Percentiles rank a stretch among this genome's conserved stretches.
Conservation (phyloP, 1,140 invertebrate genomes). For the Diabrotica undecimpunctata region DNA sequence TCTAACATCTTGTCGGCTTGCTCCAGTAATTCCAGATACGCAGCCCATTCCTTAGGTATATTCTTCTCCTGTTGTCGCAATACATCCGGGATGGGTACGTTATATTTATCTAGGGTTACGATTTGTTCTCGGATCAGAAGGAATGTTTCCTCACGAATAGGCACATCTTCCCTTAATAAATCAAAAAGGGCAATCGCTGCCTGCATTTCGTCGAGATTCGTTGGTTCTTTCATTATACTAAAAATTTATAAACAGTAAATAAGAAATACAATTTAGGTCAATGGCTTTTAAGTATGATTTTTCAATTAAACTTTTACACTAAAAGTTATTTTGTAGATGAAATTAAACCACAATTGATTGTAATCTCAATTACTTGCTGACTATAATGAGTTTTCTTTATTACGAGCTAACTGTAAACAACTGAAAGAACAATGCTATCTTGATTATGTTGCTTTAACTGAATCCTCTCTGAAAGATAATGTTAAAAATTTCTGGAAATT, state of each 20-base stretch:
- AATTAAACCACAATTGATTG: no score
- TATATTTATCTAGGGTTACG: conserved; percentile 66
- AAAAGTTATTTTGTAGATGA: no score
- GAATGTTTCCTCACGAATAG: conserved; percentile 62
- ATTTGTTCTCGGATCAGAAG: conserved; percentile 69
- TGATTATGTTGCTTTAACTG: no score
- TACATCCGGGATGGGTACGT: conserved; percentile 55
- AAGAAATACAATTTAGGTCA: neutral
- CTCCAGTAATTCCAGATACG: conserved; percentile 61
- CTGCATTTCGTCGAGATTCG: conserved; percentile 58
- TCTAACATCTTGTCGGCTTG: conserved; percentile 64
- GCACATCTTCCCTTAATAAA: conserved; percentile 58
- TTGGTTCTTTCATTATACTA: conserved; percentile 56
- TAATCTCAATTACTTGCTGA: no score
- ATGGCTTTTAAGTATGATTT: neutral
- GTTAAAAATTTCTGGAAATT: no score
- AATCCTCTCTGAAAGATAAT: no score
- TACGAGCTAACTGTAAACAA: no score
- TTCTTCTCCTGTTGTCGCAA: conserved; percentile 57
- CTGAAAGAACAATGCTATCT: no score
- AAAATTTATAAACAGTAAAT: conserved; percentile 15
- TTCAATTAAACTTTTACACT: no score
- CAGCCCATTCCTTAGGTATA: conserved; percentile 60
- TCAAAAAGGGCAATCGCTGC: conserved; percentile 61
- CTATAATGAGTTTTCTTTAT: no score